These are phyloP conservation scores for Meda fulgida DNA, from an alignment of 2,797 vertebrate species.

Conservation along the genomic window DNA sequence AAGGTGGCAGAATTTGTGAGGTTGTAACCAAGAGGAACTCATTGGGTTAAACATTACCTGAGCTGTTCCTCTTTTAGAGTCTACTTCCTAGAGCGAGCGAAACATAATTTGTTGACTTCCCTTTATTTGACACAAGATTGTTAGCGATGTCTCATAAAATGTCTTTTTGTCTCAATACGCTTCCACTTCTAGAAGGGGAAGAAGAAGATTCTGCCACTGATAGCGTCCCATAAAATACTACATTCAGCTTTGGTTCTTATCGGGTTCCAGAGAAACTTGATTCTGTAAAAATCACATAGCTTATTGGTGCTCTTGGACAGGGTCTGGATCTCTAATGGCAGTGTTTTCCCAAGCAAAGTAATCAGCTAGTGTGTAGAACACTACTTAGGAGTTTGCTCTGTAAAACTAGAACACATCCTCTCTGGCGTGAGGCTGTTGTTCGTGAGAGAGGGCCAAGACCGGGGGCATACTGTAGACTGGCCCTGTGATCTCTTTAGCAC, in stretches of 20 bases:
- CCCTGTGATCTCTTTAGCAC: slow-evolving; percentile 76
- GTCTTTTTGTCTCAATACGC: slow-evolving; percentile 42
- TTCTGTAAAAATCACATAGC: background rate
- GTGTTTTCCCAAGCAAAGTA: background rate
- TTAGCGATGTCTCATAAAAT: slow-evolving; percentile 50
- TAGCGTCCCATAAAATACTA: slow-evolving; percentile 59
- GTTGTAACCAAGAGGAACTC: slow-evolving; percentile 49
- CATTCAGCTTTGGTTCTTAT: slow-evolving; percentile 55
- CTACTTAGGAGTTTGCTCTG: slow-evolving; percentile 34
- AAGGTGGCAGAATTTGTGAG: slow-evolving; percentile 33
- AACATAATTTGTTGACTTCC: slow-evolving; percentile 55
- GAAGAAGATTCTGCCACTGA: slow-evolving; percentile 59
- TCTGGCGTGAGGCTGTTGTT: slow-evolving; percentile 64
- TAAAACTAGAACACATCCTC: slow-evolving; percentile 41
- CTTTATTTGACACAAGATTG: slow-evolving; percentile 54
- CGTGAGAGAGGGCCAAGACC: slow-evolving; percentile 56
- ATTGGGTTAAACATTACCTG: slow-evolving; percentile 57
- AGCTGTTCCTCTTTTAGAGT: slow-evolving; percentile 50
- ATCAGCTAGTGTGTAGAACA: slow-evolving; percentile 1
- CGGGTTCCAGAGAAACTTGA: slow-evolving; percentile 27
- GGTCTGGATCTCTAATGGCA: background rate
- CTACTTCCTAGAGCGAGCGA: slow-evolving; percentile 45
- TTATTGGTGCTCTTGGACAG: background rate
- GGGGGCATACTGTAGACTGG: slow-evolving; percentile 70
- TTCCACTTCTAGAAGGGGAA: slow-evolving; percentile 39